Percentiles rank a stretch among this genome's conserved stretches.
Conservation (phyloP, 2,797 vertebrate species). For the Manis javanica region DNA sequence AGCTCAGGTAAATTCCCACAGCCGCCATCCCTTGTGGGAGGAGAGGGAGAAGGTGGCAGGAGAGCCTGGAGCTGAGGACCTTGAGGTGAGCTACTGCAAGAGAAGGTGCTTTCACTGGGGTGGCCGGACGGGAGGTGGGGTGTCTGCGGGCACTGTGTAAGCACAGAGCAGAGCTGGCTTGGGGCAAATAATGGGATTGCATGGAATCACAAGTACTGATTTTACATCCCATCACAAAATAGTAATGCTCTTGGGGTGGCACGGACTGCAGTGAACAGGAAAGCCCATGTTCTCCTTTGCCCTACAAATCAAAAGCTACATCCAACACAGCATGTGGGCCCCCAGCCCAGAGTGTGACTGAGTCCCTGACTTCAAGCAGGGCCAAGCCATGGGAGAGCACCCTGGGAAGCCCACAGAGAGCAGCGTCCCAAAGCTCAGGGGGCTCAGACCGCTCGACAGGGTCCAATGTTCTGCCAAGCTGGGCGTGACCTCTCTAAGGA, state of each 20-base stretch:
- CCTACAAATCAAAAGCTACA: background rate
- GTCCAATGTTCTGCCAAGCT: background rate
- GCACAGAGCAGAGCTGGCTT: background rate
- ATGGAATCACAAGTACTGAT: too few species aligned
- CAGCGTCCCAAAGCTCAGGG: rapidly evolving
- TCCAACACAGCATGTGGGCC: rapidly evolving
- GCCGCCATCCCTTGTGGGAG: background rate
- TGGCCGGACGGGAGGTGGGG: background rate
- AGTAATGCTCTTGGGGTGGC: background rate
- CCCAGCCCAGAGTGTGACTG: background rate
- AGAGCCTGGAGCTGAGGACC: rapidly evolving
- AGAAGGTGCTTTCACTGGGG: background rate
- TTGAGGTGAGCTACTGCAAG: background rate
- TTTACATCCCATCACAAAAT: background rate
- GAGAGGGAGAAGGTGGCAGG: rapidly evolving
- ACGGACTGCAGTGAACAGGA: background rate
- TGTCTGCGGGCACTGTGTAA: background rate
- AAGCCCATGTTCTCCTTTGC: background rate
- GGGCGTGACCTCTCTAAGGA: background rate
- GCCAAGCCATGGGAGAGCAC: background rate
- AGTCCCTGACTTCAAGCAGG: background rate
- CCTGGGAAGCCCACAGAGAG: background rate
- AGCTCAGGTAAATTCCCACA: rapidly evolving
- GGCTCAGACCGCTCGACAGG: background rate
- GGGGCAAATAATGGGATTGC: too few species aligned